phyloP scores from a whole-genome alignment of 2,888 invertebrate genomes.

The Amiota communis region DNA sequence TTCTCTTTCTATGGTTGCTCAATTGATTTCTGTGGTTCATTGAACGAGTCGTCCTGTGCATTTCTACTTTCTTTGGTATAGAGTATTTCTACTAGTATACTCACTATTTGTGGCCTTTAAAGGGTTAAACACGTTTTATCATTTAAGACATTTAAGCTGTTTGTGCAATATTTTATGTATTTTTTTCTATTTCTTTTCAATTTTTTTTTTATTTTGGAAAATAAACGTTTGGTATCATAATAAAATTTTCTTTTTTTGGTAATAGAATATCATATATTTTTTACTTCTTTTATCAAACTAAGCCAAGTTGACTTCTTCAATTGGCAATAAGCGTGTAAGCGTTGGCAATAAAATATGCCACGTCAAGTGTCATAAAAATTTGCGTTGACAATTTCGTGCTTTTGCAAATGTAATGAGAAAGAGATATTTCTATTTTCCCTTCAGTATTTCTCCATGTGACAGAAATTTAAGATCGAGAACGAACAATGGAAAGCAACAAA shows the following conservation, averaged over 20 bases:
- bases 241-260: neutral
- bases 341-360: constrained; percentile 15
- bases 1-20: neutral
- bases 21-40: constrained; percentile 22
- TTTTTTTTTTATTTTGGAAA: neutral
- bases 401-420: neutral
- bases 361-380: constrained; percentile 24
- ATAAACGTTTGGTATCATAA: constrained; percentile 15
- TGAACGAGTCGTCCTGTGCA: neutral
- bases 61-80: too few species aligned
- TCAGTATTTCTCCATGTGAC: neutral
- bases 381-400: constrained; percentile 20
- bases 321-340: too few species aligned
- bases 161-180: neutral
- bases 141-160: neutral
- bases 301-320: too few species aligned
- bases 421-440: neutral
- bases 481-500: neutral
- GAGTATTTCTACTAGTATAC: too few species aligned
- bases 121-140: neutral
- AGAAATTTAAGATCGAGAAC: neutral
- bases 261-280: constrained; percentile 8
- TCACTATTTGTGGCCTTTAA: neutral
- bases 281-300: neutral
- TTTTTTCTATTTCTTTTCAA: neutral